A percentile compares a stretch with the other conserved stretches of the same genome.
phyloP scores from a whole-genome alignment of 2,888 invertebrate genomes.

The Drosophila lacicola region DNA sequence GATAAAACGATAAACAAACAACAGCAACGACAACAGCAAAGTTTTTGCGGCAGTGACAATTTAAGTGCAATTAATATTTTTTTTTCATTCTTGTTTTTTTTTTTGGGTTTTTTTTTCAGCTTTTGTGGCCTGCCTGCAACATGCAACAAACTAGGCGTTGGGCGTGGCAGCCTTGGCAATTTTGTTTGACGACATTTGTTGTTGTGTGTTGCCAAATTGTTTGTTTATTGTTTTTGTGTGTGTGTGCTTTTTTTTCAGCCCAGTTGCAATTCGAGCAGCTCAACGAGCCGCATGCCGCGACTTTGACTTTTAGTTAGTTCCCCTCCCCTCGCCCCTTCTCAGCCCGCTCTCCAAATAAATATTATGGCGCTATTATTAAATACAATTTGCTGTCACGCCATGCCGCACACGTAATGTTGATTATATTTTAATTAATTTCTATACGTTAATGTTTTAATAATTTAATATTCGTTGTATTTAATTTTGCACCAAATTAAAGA shows the following conservation, averaged over 20 bases:
- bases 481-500: conserved; percentile 13
- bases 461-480: conserved; percentile 54
- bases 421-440: conserved; percentile 82
- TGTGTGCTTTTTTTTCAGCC: conserved; percentile 25
- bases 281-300: conserved; percentile 3
- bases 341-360: conserved; percentile 42
- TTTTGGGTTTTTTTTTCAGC: conserved; percentile 1
- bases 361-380: conserved; percentile 72
- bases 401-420: conserved; percentile 80
- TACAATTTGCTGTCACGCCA: conserved; percentile 82
- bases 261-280: conserved; percentile 27
- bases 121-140: conserved; percentile 39
- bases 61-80: conserved; percentile 75
- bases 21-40: conserved; percentile 46
- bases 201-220: conserved; percentile 41
- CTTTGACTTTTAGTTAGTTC: not conserved
- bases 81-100: conserved; percentile 10
- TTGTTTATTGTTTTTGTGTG: conserved; percentile 32
- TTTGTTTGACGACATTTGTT: conserved; percentile 15
- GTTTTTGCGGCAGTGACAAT: conserved; percentile 73
- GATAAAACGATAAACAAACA: conserved; percentile 74
- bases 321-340: no score
- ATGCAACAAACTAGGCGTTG: conserved; percentile 61
- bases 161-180: conserved; percentile 45
- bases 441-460: conserved; percentile 82